Evolutionary conservation across 2,888 invertebrate species (phyloP).

Genomic region (Incurvaria masculella): DNA sequence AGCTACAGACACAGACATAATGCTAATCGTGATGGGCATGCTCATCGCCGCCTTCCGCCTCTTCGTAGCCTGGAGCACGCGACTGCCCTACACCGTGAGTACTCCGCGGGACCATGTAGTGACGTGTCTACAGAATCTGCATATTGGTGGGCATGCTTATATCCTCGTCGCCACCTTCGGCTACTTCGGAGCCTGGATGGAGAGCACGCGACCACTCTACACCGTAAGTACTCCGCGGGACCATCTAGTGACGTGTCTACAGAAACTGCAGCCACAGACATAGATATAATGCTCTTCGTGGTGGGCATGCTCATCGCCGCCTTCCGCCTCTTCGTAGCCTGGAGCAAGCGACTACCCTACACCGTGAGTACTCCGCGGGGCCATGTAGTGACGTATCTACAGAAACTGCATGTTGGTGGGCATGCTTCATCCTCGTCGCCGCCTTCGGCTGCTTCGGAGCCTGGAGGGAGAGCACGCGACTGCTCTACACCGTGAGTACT

Average conservation of each 20-base stretch:
- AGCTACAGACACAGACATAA: constrained; percentile 56
- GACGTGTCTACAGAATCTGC: constrained; percentile 65
- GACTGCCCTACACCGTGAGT: too few relatives aligned
- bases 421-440: constrained; percentile 76
- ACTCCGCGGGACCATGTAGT: constrained; percentile 31
- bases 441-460: constrained; percentile 93
- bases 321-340: constrained; percentile 61
- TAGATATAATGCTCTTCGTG: constrained; percentile 75
- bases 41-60: constrained; percentile 64
- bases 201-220: constrained; percentile 80
- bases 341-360: too few relatives aligned
- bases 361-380: constrained; percentile 34
- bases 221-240: constrained; percentile 56
- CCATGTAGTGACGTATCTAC: constrained; percentile 46
- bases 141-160: constrained; percentile 82
- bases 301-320: too few relatives aligned
- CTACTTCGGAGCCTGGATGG: constrained; percentile 88
- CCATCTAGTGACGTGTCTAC: too few relatives aligned
- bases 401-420: constrained; percentile 82
- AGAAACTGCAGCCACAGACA: constrained; percentile 38
- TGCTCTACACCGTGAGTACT: constrained; percentile 73
- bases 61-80: constrained; percentile 68
- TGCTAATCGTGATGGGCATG: constrained; percentile 80
- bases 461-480: constrained; percentile 78
- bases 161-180: constrained; percentile 88